Conservation (phyloP, 2,797 vertebrate genomes). For the Caiman crocodilus region DNA sequence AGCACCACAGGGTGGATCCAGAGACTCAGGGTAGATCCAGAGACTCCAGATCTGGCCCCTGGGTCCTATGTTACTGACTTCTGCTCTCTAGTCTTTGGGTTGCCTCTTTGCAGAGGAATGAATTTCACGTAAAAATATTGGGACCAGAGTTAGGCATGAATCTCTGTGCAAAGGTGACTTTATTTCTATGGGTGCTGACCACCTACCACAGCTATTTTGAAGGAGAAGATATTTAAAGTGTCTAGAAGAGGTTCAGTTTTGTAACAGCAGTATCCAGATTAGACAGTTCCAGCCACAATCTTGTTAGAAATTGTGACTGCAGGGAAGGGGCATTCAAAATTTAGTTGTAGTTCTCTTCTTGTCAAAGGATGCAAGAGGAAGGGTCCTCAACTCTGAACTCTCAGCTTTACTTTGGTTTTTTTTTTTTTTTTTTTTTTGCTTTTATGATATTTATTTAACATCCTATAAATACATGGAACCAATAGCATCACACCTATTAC, state of each 20-base stretch:
- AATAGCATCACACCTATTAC: not conserved
- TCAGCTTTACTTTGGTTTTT: not conserved
- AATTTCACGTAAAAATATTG: not conserved
- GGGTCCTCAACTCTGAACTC: not conserved
- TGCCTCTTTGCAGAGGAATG: not conserved
- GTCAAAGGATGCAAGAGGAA: not conserved
- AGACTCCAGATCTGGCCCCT: too few relatives aligned
- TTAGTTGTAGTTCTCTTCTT: not conserved
- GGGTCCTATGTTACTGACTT: too few relatives aligned
- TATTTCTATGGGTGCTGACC: rapidly evolving
- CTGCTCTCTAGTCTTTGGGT: not conserved
- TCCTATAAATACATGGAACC: rapidly evolving
- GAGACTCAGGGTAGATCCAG: too few relatives aligned
- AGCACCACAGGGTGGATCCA: too few relatives aligned
- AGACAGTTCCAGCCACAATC: not conserved
- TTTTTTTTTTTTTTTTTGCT: not conserved
- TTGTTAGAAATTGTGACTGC: not conserved
- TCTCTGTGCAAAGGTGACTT: not conserved
- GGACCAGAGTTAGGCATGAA: not conserved
- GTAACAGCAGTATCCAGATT: not conserved
- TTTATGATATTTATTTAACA: not conserved
- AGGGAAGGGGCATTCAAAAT: not conserved
- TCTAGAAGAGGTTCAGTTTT: not conserved
- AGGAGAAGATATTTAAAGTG: not conserved
- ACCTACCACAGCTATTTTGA: rapidly evolving